These are phyloP conservation scores for Plagodis pulveraria DNA, from an alignment of 2,888 invertebrate genomes.

Conservation along the genomic window DNA sequence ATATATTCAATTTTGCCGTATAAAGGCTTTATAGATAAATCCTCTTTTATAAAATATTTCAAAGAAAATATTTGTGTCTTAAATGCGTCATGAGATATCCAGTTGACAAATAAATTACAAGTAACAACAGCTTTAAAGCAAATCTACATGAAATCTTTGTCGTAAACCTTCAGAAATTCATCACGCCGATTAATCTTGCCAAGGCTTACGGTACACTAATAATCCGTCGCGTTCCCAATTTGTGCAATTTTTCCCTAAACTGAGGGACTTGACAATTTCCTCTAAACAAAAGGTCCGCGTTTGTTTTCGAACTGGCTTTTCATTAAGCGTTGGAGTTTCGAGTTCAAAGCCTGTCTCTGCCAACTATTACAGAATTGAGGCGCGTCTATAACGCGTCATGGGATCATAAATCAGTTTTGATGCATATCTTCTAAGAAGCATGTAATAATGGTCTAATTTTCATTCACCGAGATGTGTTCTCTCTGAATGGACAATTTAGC, in stretches of 20 bases:
- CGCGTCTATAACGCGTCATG: constrained; percentile 8
- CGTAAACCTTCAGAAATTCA: constrained; percentile 12
- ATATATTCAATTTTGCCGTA: no score
- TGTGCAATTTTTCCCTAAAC: constrained; percentile 43
- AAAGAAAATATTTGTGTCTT: no score
- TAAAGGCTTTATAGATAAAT: no score
- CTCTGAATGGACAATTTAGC: no score
- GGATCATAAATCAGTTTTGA: background rate
- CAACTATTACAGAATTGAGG: constrained; percentile 51
- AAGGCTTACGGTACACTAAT: constrained; percentile 31
- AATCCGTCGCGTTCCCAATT: constrained; percentile 37
- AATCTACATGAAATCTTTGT: background rate
- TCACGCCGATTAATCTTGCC: constrained; percentile 15
- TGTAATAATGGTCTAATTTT: no score
- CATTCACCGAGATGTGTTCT: no score
- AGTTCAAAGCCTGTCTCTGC: constrained; percentile 50
- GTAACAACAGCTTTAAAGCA: no score
- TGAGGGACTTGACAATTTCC: constrained; percentile 47
- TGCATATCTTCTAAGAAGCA: no score
- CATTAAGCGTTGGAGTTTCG: constrained; percentile 53
- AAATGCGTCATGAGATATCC: no score
- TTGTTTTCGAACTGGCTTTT: constrained; percentile 56
- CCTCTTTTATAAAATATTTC: no score
- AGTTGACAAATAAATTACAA: no score
- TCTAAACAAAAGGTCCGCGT: constrained; percentile 53